Evolutionary conservation across 2,888 invertebrate genomes (phyloP).

Genomic region (Eudemis profundana): DNA sequence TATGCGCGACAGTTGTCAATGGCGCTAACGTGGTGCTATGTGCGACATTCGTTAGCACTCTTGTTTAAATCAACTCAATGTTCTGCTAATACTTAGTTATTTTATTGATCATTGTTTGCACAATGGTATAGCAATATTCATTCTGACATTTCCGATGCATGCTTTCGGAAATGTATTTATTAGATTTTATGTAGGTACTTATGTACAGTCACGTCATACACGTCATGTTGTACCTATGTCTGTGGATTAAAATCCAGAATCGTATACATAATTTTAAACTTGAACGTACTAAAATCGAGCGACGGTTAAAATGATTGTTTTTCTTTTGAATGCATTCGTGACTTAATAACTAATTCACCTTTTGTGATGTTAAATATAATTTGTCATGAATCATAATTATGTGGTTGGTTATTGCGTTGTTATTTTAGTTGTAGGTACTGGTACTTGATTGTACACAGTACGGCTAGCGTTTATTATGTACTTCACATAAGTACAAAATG

Average conservation of each 20-base stretch:
- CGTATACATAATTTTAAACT: too few relatives aligned
- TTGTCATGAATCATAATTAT: not conserved
- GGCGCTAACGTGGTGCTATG: conserved; percentile 1
- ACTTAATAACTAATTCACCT: too few relatives aligned
- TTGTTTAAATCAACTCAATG: conserved; percentile 11
- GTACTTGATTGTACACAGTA: too few relatives aligned
- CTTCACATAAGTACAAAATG: not conserved
- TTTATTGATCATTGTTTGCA: conserved; percentile 25
- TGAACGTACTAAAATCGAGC: too few relatives aligned
- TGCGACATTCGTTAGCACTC: conserved; percentile 14
- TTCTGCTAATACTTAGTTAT: not conserved
- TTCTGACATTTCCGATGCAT: not conserved
- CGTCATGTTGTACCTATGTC: too few relatives aligned
- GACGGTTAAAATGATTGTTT: too few relatives aligned
- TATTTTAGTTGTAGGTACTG: not conserved
- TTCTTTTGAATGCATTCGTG: too few relatives aligned
- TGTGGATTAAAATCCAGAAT: too few relatives aligned
- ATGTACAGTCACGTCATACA: too few relatives aligned
- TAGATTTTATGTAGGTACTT: too few relatives aligned
- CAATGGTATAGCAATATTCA: not conserved
- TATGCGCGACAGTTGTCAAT: conserved; percentile 24
- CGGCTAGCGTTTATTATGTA: not conserved
- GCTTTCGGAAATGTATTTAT: not conserved
- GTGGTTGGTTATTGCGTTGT: not conserved
- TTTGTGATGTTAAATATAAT: not conserved